Percentiles rank a stretch among this genome's conserved stretches.
Evolutionary conservation across 1,140 invertebrate genomes (phyloP).

Genomic region (Gryon sp.): DNA sequence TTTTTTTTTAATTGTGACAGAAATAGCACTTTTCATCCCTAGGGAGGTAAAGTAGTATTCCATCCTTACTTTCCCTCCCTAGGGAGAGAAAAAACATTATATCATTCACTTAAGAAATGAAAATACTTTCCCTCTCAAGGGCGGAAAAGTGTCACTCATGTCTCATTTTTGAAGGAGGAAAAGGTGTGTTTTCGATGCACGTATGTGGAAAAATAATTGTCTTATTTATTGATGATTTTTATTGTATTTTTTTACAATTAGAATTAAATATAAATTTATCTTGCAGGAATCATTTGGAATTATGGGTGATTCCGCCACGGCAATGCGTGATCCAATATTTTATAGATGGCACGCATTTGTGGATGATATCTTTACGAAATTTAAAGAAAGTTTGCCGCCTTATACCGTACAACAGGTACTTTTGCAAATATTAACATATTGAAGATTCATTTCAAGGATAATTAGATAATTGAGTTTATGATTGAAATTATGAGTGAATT

Average conservation of each 20-base stretch:
- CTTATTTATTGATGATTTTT: too few relatives aligned
- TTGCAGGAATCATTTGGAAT: slow-evolving; percentile 82
- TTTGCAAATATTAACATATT: background rate
- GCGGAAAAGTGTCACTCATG: too few relatives aligned
- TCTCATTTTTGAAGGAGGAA: too few relatives aligned
- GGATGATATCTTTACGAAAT: slow-evolving; percentile 88
- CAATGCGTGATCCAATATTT: slow-evolving; percentile 91
- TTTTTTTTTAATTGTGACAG: too few relatives aligned
- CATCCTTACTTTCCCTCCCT: too few relatives aligned
- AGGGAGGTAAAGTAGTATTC: too few relatives aligned
- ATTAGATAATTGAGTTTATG: background rate
- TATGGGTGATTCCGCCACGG: slow-evolving; percentile 86
- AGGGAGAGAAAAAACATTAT: too few relatives aligned
- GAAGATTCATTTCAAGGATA: background rate
- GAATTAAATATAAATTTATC: background rate
- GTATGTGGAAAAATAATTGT: too few relatives aligned
- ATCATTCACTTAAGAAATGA: too few relatives aligned
- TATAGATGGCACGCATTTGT: slow-evolving; percentile 91
- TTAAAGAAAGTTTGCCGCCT: slow-evolving; percentile 85
- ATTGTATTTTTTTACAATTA: background rate
- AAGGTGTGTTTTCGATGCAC: too few relatives aligned
- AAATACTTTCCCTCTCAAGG: too few relatives aligned
- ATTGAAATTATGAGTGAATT: background rate
- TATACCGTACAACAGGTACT: slow-evolving; percentile 81
- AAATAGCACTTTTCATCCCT: too few relatives aligned